Conservation (phyloP, 2,113 vertebrate genomes). For the Aramus guarauna region DNA sequence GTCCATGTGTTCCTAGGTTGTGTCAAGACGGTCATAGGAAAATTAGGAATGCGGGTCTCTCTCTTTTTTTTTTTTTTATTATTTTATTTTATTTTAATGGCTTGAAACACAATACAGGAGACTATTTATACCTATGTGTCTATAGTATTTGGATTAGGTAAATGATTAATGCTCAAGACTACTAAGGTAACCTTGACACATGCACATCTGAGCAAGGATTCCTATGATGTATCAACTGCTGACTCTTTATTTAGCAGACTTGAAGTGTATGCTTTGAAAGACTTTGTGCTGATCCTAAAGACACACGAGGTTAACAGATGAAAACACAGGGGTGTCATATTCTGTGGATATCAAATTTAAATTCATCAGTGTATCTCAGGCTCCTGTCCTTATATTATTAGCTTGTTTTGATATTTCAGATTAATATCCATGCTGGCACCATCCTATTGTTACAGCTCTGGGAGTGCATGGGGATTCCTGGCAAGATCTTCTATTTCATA, state of each 20-base stretch:
- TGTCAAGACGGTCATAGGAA: not conserved
- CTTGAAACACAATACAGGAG: not conserved
- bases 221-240: not conserved
- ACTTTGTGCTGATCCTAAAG: not conserved
- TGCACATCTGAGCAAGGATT: not conserved
- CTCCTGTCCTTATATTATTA: not conserved
- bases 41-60: not conserved
- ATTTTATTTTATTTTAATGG: not conserved
- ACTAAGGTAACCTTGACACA: not conserved
- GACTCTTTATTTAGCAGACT: not conserved
- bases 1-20: not conserved
- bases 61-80: not conserved
- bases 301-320: not conserved
- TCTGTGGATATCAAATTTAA: not conserved
- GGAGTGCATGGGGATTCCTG: not conserved
- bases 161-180: not conserved
- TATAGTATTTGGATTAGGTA: not conserved
- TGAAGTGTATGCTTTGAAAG: not conserved
- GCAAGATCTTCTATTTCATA: not conserved
- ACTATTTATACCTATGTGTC: not conserved
- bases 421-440: not conserved
- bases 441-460: not conserved
- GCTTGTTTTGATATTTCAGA: not conserved
- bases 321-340: slow-evolving; percentile 1
- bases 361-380: not conserved